These are phyloP conservation scores for Lagodon rhomboides DNA, from an alignment of 2,797 vertebrate species.

Conservation along the genomic window DNA sequence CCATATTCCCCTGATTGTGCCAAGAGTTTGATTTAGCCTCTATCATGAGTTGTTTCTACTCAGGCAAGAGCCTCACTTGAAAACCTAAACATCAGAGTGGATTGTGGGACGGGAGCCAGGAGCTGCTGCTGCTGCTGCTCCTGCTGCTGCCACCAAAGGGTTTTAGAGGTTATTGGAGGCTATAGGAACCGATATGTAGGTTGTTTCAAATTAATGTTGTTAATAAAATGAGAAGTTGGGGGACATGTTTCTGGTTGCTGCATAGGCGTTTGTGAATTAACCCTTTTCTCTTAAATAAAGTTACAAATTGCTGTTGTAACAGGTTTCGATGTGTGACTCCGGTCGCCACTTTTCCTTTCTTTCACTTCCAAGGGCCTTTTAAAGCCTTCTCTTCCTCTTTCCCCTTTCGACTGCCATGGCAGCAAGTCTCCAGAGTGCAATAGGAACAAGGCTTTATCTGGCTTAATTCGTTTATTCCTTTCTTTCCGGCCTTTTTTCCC, in stretches of 20 bases:
- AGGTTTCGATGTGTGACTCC: constrained; percentile 41
- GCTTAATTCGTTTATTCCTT: constrained; percentile 80
- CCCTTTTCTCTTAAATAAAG: constrained; percentile 12
- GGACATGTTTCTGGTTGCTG: constrained; percentile 8
- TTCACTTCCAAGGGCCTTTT: constrained; percentile 24
- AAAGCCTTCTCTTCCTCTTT: constrained; percentile 37
- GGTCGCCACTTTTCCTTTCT: constrained; percentile 36
- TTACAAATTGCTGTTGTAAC: constrained; percentile 12
- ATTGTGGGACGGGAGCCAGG: constrained; percentile 61
- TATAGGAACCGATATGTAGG: constrained; percentile 20
- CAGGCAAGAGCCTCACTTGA: constrained; percentile 62
- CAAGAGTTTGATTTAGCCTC: constrained; percentile 69
- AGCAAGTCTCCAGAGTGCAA: constrained; percentile 72
- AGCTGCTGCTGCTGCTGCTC: constrained; percentile 18
- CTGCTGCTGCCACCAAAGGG: constrained; percentile 29
- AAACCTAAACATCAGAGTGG: constrained; percentile 71
- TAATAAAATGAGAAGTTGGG: constrained; percentile 22
- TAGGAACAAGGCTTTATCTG: constrained; percentile 77
- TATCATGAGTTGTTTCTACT: constrained; percentile 59
- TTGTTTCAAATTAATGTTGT: constrained; percentile 13
- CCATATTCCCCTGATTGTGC: constrained; percentile 52
- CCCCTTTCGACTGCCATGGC: constrained; percentile 40
- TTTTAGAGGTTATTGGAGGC: constrained; percentile 52
- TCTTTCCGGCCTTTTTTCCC: constrained; percentile 49
- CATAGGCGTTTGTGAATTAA: constrained; percentile 13